These are phyloP conservation scores for Drosophila cognata DNA, from an alignment of 2,888 invertebrate genomes.

Conservation along the genomic window DNA sequence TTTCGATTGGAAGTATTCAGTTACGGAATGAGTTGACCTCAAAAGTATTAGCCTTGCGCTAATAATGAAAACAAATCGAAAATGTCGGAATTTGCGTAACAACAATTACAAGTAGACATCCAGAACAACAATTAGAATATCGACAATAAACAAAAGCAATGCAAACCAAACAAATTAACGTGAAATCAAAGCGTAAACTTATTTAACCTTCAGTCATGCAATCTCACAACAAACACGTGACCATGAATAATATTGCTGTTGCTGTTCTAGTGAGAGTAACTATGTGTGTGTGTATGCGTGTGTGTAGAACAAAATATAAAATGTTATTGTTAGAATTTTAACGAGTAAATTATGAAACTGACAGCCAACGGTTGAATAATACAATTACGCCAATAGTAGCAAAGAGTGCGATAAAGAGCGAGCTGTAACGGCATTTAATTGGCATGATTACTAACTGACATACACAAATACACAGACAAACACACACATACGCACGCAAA, in stretches of 20 bases:
- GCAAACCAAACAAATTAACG: conserved; percentile 61
- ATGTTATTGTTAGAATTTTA: conserved; percentile 22
- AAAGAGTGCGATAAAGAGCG: neutral
- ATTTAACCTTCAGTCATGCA: conserved; percentile 65
- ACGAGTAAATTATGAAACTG: conserved; percentile 28
- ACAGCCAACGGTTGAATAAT: conserved; percentile 29
- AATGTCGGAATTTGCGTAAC: conserved; percentile 20
- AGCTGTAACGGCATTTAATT: conserved; percentile 35
- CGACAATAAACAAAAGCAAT: conserved; percentile 38
- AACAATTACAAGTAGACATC: conserved; percentile 13
- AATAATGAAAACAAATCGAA: conserved; percentile 24
- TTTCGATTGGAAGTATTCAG: conserved; percentile 1
- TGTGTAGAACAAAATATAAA: conserved; percentile 18
- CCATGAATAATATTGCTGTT: conserved; percentile 46
- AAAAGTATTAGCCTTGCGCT: conserved; percentile 25
- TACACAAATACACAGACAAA: too few relatives aligned
- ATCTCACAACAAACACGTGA: conserved; percentile 61
- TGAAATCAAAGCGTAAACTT: conserved; percentile 74
- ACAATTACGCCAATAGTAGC: conserved; percentile 29
- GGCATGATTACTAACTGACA: conserved; percentile 22
- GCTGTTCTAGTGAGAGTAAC: conserved; percentile 19
- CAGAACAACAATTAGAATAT: conserved; percentile 43
- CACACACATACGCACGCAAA: neutral
- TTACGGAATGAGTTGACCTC: conserved; percentile 19
- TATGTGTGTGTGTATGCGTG: neutral